phyloP scores from a whole-genome alignment of 2,113 vertebrate species.

The Myiozetetes cayanensis region DNA sequence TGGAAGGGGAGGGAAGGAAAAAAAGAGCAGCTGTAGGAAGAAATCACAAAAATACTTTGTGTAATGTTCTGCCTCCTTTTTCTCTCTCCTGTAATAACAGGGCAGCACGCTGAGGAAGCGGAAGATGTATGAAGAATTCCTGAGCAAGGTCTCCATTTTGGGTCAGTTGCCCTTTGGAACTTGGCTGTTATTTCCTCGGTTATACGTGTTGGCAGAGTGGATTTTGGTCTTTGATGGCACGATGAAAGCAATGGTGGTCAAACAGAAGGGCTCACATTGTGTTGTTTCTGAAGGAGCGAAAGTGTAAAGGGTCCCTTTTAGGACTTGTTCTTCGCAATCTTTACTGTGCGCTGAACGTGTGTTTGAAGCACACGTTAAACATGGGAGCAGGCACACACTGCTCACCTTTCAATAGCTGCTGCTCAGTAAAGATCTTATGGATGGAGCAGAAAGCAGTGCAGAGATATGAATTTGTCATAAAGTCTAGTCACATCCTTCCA shows the following conservation, averaged over 20 bases:
- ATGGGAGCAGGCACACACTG: background rate
- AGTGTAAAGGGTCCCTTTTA: background rate
- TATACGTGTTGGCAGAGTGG: background rate
- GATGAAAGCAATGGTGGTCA: background rate
- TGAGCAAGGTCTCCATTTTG: slow-evolving; percentile 97
- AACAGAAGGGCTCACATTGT: background rate
- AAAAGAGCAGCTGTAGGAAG: slow-evolving; percentile 43
- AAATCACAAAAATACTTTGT: slow-evolving; percentile 42
- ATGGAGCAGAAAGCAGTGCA: background rate
- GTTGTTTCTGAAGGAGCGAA: background rate
- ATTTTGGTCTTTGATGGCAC: background rate
- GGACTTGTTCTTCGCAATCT: background rate
- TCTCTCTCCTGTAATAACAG: slow-evolving; percentile 71
- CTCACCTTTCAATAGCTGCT: background rate
- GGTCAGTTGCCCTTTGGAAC: slow-evolving; percentile 77
- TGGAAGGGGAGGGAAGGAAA: background rate
- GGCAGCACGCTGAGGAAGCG: slow-evolving; percentile 94
- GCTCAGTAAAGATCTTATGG: background rate
- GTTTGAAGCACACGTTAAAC: background rate
- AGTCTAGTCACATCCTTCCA: background rate
- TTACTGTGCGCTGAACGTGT: background rate
- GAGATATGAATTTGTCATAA: background rate
- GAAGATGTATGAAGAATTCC: slow-evolving; percentile 98
- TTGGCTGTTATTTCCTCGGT: background rate
- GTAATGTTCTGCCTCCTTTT: background rate